Evolutionary conservation across 37 sponge, comb jelly and placozoan species (phyloP).

Genomic region (Geodia barretti): DNA sequence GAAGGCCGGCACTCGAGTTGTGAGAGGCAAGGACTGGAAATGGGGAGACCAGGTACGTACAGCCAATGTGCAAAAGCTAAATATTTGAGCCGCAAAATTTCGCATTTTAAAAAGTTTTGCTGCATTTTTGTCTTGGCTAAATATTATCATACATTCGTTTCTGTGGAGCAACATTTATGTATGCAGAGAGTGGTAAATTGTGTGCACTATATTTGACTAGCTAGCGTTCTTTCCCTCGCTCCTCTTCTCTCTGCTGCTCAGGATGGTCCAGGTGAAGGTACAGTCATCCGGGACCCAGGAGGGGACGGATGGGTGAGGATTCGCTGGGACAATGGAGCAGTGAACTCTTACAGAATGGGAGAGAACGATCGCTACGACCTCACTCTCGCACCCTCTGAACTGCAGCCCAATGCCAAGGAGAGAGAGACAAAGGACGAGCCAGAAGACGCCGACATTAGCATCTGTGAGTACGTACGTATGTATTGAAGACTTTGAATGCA

Average conservation of each 20-base stretch:
- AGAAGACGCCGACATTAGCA: slow-evolving; percentile 44
- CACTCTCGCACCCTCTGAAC: slow-evolving; percentile 74
- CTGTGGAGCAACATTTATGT: no score
- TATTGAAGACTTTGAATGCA: no score
- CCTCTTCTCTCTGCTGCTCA: neutral
- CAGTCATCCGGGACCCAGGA: slow-evolving; percentile 83
- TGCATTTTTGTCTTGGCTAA: no score
- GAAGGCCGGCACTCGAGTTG: slow-evolving; percentile 69
- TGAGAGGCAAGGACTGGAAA: slow-evolving; percentile 98
- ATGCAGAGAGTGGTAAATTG: no score
- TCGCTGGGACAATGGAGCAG: slow-evolving; percentile 85
- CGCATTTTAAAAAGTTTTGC: no score
- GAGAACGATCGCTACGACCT: slow-evolving; percentile 90
- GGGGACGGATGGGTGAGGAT: slow-evolving; percentile 94
- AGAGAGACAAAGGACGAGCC: slow-evolving; percentile 50
- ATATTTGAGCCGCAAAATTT: no score
- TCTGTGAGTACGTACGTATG: slow-evolving; percentile 21
- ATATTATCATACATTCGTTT: no score
- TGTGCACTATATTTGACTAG: no score
- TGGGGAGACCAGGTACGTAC: slow-evolving; percentile 90
- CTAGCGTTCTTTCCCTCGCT: neutral
- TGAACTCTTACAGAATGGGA: slow-evolving; percentile 97
- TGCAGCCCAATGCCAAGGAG: slow-evolving; percentile 39
- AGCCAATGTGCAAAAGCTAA: no score
- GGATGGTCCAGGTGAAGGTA: slow-evolving; percentile 95